Conservation (phyloP, 2,888 invertebrate genomes). For the Caenorhabditis plicata region DNA sequence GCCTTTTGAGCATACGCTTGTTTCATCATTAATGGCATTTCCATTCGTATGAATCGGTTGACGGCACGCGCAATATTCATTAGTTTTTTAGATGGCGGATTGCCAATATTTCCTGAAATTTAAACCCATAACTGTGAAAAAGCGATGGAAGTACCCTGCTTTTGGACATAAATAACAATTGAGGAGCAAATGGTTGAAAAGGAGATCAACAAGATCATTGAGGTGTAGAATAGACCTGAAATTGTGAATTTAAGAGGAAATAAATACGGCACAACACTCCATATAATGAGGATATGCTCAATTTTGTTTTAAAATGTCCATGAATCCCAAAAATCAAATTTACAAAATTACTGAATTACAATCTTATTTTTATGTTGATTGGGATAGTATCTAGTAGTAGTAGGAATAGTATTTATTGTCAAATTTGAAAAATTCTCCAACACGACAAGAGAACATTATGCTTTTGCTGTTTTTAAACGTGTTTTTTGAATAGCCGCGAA, state of each 20-base stretch:
- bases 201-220: conserved; percentile 68
- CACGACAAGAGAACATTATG: no score
- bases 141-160: conserved; percentile 52
- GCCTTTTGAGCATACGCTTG: conserved; percentile 61
- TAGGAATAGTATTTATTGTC: no score
- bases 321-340: no score
- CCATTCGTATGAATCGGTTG: conserved; percentile 52
- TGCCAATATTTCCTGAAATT: conserved; percentile 50
- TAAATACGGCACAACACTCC: no score
- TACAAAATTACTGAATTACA: no score
- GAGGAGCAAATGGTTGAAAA: conserved; percentile 68
- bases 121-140: not conserved
- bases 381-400: no score
- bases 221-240: conserved; percentile 68
- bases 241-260: not conserved
- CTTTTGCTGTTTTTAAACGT: no score
- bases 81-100: conserved; percentile 49
- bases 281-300: no score
- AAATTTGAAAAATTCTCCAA: no score
- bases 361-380: no score
- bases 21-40: conserved; percentile 61
- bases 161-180: conserved; percentile 68
- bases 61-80: conserved; percentile 54
- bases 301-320: no score
- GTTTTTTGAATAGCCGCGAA: no score